Conservation (phyloP, 37 sponge, comb jelly and placozoan genomes). For the Halisarca cf. caerulea region DNA sequence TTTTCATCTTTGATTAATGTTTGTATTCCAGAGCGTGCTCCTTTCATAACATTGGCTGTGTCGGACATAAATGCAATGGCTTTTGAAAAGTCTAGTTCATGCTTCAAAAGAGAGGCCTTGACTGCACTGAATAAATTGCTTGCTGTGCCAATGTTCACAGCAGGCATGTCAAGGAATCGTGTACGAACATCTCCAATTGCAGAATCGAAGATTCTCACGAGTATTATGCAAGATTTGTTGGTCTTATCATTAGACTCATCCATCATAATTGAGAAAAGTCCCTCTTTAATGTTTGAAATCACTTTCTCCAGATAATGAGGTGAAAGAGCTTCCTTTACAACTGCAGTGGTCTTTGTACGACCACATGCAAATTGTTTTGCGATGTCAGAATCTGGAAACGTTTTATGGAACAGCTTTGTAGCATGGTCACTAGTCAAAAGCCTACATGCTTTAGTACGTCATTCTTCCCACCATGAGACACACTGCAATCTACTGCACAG, state of each 20-base stretch:
- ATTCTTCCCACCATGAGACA: constrained; percentile 44
- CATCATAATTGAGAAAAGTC: constrained; percentile 23
- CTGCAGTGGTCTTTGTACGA: constrained; percentile 55
- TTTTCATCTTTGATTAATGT: constrained; percentile 30
- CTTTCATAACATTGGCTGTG: constrained; percentile 40
- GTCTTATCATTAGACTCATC: constrained; percentile 56
- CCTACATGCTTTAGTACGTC: constrained; percentile 33
- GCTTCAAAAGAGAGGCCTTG: constrained; percentile 35
- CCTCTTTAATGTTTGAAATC: neutral
- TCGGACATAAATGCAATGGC: constrained; percentile 29
- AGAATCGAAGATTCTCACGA: constrained; percentile 8
- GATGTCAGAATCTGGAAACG: constrained; percentile 47
- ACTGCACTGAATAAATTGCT: constrained; percentile 38
- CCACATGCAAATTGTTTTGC: constrained; percentile 52
- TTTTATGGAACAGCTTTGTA: constrained; percentile 34
- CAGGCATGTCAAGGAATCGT: constrained; percentile 36
- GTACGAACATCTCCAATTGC: constrained; percentile 10
- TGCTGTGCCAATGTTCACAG: too few species aligned
- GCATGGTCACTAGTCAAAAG: constrained; percentile 52
- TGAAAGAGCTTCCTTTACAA: constrained; percentile 43
- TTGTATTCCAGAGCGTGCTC: constrained; percentile 46
- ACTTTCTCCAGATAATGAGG: constrained; percentile 14
- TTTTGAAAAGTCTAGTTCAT: neutral
- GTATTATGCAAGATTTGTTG: constrained; percentile 30
- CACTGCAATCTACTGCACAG: constrained; percentile 36